These are phyloP conservation scores for Phallusia fumigata DNA, from an alignment of 23 tunicate genomes.

Conservation along the genomic window DNA sequence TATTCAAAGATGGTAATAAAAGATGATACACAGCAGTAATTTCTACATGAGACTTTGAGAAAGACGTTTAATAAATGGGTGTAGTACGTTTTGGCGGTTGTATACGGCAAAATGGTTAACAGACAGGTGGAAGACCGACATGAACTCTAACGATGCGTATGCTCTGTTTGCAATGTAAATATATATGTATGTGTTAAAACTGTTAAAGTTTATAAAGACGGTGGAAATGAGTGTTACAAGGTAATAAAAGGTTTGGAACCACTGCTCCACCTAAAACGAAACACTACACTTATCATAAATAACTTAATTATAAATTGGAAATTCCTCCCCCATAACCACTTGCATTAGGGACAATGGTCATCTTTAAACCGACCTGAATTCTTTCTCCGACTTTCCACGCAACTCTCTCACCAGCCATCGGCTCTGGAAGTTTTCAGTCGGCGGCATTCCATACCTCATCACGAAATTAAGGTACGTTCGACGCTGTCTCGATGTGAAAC, in stretches of 20 bases:
- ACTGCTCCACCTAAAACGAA: too few species aligned
- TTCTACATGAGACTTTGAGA: too few species aligned
- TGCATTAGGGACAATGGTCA: too few species aligned
- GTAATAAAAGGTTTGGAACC: constrained; percentile 78
- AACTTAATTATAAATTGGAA: too few species aligned
- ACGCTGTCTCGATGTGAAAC: constrained; percentile 90
- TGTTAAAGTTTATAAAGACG: too few species aligned
- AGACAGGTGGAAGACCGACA: constrained; percentile 21
- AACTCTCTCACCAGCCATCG: constrained; percentile 92
- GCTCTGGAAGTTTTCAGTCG: constrained; percentile 75
- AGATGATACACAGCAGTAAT: neutral
- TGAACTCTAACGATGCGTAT: constrained; percentile 83
- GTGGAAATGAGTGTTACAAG: constrained; percentile 81
- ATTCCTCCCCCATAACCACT: constrained; percentile 74
- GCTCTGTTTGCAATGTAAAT: too few species aligned
- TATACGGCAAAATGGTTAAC: neutral
- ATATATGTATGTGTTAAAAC: too few species aligned
- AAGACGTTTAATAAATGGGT: too few species aligned
- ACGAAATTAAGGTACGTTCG: constrained; percentile 87
- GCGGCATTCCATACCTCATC: constrained; percentile 98
- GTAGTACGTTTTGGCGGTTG: neutral
- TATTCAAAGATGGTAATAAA: neutral
- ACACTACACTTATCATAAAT: too few species aligned
- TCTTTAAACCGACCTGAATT: constrained; percentile 63
- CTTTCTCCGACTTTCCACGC: constrained; percentile 81